These are phyloP conservation scores for Carduelis carduelis DNA, from an alignment of 2,797 vertebrate species.

Conservation along the genomic window DNA sequence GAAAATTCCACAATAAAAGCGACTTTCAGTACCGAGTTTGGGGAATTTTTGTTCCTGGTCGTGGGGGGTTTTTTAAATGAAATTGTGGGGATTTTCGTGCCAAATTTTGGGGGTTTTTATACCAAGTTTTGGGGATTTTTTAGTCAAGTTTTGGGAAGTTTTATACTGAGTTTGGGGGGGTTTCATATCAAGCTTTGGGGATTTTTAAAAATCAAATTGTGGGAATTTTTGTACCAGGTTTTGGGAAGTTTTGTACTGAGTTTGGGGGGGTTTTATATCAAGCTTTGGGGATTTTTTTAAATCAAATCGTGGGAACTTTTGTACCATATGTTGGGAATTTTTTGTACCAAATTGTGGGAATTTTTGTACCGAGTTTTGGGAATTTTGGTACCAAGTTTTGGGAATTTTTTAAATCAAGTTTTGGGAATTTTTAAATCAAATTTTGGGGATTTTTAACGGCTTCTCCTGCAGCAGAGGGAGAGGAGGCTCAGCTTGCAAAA, in stretches of 20 bases:
- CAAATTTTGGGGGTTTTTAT: not conserved
- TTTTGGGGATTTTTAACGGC: not conserved
- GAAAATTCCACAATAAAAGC: conserved; percentile 35
- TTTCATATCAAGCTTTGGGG: accelerated
- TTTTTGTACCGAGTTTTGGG: accelerated
- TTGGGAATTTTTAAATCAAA: no score
- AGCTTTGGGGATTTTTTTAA: not conserved
- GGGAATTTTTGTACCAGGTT: not conserved
- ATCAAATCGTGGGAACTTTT: not conserved
- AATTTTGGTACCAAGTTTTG: accelerated
- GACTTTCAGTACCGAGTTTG: not conserved
- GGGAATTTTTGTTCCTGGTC: no score
- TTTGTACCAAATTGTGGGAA: not conserved
- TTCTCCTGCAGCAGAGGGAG: not conserved
- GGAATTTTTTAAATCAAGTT: not conserved
- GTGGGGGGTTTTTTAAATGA: no score
- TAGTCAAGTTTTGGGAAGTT: accelerated
- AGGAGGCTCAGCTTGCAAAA: not conserved
- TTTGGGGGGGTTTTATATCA: not conserved
- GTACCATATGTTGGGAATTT: no score
- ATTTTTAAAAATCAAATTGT: not conserved
- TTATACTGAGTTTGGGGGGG: accelerated
- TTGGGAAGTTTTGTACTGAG: no score
- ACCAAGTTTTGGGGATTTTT: not conserved
- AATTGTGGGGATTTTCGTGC: not conserved